Conservation (phyloP, 2,888 invertebrate genomes). For the Penaeus monodon region DNA sequence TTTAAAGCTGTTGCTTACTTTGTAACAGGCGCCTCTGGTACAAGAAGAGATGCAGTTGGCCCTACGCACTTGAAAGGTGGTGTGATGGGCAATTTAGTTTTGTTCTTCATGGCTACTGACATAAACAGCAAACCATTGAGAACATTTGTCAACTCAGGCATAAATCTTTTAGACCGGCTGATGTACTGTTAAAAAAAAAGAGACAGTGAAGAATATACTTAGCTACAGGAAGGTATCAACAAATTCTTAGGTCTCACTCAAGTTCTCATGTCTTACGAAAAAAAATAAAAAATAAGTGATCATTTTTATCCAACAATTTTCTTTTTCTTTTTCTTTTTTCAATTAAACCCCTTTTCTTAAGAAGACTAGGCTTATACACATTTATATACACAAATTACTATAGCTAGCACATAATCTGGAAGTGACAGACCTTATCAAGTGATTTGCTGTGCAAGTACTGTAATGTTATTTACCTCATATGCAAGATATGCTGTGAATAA, state of each 20-base stretch:
- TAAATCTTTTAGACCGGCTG: conserved; percentile 81
- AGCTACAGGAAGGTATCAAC: background rate
- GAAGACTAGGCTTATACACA: no score
- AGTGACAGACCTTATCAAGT: no score
- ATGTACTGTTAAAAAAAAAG: conserved; percentile 76
- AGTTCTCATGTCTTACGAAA: no score
- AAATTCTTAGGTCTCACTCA: background rate
- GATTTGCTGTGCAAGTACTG: no score
- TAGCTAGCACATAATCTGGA: no score
- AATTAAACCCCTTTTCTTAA: no score
- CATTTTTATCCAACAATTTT: no score
- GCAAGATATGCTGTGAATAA: conserved; percentile 81
- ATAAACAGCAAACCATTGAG: conserved; percentile 82
- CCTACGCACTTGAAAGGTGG: conserved; percentile 79
- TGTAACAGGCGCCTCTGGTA: conserved; percentile 28
- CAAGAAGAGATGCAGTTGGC: conserved; percentile 67
- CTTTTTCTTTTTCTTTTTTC: no score
- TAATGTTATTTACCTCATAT: conserved; percentile 76
- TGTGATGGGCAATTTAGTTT: conserved; percentile 76
- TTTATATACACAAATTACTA: no score
- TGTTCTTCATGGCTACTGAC: conserved; percentile 76
- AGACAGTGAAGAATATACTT: conserved; percentile 29
- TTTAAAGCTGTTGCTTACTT: conserved; percentile 14
- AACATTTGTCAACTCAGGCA: conserved; percentile 85
- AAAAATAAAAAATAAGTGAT: no score